phyloP scores from a whole-genome alignment of 2,797 vertebrate species.

The Chloroceryle inda region DNA sequence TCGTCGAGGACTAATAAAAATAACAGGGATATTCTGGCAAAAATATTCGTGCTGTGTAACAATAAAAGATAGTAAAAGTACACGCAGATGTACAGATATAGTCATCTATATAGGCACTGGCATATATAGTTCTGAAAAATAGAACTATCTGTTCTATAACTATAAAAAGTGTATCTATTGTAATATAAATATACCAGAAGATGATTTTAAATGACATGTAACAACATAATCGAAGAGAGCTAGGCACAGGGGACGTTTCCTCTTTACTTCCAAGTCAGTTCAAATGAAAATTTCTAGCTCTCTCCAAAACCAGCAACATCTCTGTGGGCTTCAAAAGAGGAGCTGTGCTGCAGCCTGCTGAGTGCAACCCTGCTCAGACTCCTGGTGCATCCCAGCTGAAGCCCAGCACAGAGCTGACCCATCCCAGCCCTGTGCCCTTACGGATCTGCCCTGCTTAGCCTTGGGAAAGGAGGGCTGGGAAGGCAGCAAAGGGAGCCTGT shows the following conservation, averaged over 20 bases:
- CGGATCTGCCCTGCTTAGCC: neutral
- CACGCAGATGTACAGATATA: neutral
- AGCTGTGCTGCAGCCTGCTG: fast-evolving
- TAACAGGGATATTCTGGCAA: neutral
- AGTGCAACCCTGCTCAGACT: fast-evolving
- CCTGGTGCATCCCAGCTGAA: fast-evolving
- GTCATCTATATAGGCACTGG: neutral
- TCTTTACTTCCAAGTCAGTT: neutral
- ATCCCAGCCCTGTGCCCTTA: fast-evolving
- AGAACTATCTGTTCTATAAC: neutral
- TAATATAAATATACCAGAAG: neutral
- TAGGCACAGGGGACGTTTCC: fast-evolving
- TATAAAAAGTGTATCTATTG: neutral
- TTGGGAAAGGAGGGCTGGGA: neutral
- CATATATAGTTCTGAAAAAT: neutral
- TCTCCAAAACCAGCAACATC: neutral
- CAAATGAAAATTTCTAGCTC: neutral
- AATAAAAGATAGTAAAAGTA: neutral
- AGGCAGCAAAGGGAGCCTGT: neutral
- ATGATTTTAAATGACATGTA: neutral
- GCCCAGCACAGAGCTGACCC: fast-evolving
- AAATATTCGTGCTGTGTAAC: neutral
- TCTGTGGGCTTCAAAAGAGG: neutral
- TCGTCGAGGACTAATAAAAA: slow-evolving; percentile 24
- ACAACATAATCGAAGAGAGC: neutral